Evolutionary conservation across 2,888 invertebrate genomes (phyloP).

Genomic region (Actias luna): DNA sequence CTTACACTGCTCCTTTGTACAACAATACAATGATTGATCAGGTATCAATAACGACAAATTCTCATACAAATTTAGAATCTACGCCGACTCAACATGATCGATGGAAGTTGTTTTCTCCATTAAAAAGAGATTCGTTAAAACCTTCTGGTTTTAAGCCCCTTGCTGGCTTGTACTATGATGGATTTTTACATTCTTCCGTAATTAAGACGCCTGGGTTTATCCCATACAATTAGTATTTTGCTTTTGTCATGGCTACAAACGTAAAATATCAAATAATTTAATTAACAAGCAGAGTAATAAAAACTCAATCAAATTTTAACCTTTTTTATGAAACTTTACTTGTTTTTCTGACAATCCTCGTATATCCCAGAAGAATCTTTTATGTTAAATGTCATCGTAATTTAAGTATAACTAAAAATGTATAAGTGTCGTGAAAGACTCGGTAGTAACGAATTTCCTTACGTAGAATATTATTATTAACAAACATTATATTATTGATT

Average conservation of each 20-base stretch:
- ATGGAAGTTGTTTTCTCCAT: conserved; percentile 56
- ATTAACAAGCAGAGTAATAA: not conserved
- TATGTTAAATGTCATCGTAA: too few relatives aligned
- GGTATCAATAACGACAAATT: conserved; percentile 64
- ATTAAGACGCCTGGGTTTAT: conserved; percentile 51
- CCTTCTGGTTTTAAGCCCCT: conserved; percentile 62
- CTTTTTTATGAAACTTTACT: too few relatives aligned
- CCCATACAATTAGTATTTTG: conserved; percentile 27
- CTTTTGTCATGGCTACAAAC: not conserved
- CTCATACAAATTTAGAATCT: conserved; percentile 51
- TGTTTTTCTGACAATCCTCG: too few relatives aligned
- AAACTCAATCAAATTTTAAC: not conserved
- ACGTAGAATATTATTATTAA: too few relatives aligned
- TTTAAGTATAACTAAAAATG: too few relatives aligned
- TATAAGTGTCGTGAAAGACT: too few relatives aligned
- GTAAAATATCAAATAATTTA: not conserved
- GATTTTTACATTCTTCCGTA: conserved; percentile 62
- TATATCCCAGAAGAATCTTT: too few relatives aligned
- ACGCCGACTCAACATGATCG: conserved; percentile 53
- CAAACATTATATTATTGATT: too few relatives aligned
- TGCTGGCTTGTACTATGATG: conserved; percentile 73
- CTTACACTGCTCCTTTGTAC: conserved; percentile 50
- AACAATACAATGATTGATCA: conserved; percentile 55
- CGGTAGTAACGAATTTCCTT: too few relatives aligned
- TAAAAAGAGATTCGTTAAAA: conserved; percentile 36